These are phyloP conservation scores for Girardia tigrina DNA, from an alignment of 2,888 invertebrate genomes.

Conservation along the genomic window DNA sequence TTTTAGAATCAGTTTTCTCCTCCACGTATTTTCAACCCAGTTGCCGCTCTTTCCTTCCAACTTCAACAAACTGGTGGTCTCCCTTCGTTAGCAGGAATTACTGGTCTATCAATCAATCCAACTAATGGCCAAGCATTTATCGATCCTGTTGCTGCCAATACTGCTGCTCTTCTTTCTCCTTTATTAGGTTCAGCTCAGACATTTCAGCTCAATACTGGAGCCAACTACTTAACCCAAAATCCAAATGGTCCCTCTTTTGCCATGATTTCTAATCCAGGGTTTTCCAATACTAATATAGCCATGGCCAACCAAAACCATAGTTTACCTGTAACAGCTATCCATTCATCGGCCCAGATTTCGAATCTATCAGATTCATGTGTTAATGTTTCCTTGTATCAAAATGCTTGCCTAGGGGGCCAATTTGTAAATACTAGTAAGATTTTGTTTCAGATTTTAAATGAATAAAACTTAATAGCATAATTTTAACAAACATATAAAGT, in stretches of 20 bases:
- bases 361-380: constrained; percentile 2
- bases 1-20: constrained; percentile 24
- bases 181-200: background rate
- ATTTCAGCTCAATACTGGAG: constrained; percentile 1
- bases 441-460: no score
- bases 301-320: constrained; percentile 12
- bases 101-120: background rate
- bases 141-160: constrained; percentile 19
- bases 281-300: background rate
- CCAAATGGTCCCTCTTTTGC: constrained; percentile 10
- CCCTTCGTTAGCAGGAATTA: background rate
- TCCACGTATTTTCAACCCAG: constrained; percentile 36
- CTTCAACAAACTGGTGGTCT: constrained; percentile 30
- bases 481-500: no score
- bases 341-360: constrained; percentile 14
- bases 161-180: constrained; percentile 14
- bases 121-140: constrained; percentile 8
- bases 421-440: constrained; percentile 14
- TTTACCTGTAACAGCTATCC: background rate
- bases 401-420: constrained; percentile 23
- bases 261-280: background rate
- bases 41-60: constrained; percentile 36
- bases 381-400: constrained; percentile 9
- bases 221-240: constrained; percentile 14
- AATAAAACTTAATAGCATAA: no score